Base-by-base conservation (phyloP, 2,113 vertebrate species). In the Tyto alba region DNA sequence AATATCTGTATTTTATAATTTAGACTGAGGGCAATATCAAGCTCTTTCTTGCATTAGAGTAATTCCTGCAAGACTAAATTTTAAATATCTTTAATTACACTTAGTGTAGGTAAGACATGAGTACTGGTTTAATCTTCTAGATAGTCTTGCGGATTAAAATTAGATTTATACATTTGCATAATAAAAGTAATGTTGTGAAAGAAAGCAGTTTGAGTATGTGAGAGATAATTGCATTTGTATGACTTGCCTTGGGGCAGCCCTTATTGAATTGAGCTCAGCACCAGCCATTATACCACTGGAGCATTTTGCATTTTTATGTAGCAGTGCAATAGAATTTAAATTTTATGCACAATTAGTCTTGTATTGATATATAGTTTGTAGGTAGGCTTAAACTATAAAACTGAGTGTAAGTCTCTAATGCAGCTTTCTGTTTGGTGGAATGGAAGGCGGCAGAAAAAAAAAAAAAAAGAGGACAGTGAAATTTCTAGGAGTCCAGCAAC, bases 161-260 rank as follows among this genome's bases (percentile, higher is more conserved):
- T 96, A 96, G 93, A 97, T 97, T 95, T 96, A 82, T 77, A 32
- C 77, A 98, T 98, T 98, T 98, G 98, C 97, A 98, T 98, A 97
- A 98, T 98, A 98, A 98, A 98, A 98, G 96, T 96, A 97, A 97
- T 92, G 97, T 96, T 97, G 88, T 97, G 95, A 97, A 97, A 96
- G 96, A 91, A 96, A 96, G 96, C 95, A 89, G 82, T 94, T 75
- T 41, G 84, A 89, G 94, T 88, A 74, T 87, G 74, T 75, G 92
- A 92, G 96, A 97, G 96, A 95, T 97, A 95, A 98, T 97, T 98
- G 97, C 96, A 94, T 98, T 96, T 93, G 94, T 90, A 90, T 40
- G 36, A 73, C 81, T 96, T 89, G 86, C 95, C 93, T 85, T 90
- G 90, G 83, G 96, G 96, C 77, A 74, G 48, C 62, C 78, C 93